A percentile compares a stretch with the other conserved stretches of the same genome.
These are phyloP conservation scores for Omphaloscelis lunosa DNA, from an alignment of 2,888 invertebrate species.

Conservation along the genomic window DNA sequence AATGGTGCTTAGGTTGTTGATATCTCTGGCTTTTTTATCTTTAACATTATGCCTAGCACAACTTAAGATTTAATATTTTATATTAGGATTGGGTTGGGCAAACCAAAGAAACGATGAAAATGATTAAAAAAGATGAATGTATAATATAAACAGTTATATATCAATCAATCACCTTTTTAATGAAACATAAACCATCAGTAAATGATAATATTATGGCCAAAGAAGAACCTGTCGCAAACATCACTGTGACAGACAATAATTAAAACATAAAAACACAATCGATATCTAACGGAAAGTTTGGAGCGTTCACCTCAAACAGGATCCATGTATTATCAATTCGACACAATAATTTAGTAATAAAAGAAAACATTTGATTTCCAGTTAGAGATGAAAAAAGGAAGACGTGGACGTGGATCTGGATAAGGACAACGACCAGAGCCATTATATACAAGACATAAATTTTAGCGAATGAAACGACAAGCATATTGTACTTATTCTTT, in stretches of 20 bases:
- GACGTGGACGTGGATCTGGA: background rate
- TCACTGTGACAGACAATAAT: constrained; percentile 39
- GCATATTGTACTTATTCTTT: background rate
- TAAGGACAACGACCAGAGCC: too few species aligned
- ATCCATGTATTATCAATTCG: constrained; percentile 57
- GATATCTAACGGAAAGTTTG: constrained; percentile 53
- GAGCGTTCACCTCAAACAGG: constrained; percentile 61
- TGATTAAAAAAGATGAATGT: background rate
- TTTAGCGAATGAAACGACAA: background rate
- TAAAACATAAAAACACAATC: constrained; percentile 49
- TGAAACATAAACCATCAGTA: constrained; percentile 20
- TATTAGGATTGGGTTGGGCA: background rate
- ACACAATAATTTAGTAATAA: constrained; percentile 31
- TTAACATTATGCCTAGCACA: background rate
- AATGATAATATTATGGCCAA: constrained; percentile 6
- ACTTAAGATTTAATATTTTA: constrained; percentile 4
- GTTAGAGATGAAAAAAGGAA: background rate
- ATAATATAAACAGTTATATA: constrained; percentile 10
- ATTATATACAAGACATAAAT: background rate
- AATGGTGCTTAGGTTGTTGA: constrained; percentile 1
- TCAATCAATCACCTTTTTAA: constrained; percentile 31
- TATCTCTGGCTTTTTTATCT: background rate
- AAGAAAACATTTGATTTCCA: constrained; percentile 20
- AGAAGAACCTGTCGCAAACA: constrained; percentile 37
- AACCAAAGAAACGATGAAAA: background rate